phyloP scores from a whole-genome alignment of 2,113 vertebrate genomes.

The Delphinapterus leucas region DNA sequence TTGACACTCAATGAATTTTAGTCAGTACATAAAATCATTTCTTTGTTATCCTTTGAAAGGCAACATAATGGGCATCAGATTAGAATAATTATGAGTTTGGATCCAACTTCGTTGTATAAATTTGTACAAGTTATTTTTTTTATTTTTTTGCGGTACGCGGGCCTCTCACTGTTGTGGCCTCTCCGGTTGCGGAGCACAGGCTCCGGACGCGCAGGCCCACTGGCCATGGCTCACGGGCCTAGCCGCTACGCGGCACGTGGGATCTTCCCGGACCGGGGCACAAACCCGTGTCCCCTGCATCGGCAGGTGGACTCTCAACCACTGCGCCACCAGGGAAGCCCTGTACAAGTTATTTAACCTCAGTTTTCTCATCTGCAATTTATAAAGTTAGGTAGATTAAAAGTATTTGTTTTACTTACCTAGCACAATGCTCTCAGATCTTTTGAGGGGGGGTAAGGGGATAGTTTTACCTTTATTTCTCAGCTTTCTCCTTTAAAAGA shows the following conservation, averaged over 20 bases:
- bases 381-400: background rate
- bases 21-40: background rate
- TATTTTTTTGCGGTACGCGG: too few species aligned
- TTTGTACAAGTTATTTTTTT: background rate
- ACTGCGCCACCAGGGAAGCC: too few species aligned
- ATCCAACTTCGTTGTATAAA: background rate
- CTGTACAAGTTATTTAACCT: background rate
- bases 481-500: background rate
- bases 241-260: too few species aligned
- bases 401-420: background rate
- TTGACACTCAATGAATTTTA: background rate
- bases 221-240: too few species aligned
- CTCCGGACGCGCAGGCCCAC: too few species aligned
- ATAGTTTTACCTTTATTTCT: background rate
- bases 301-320: too few species aligned
- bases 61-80: background rate
- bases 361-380: background rate
- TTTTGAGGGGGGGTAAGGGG: background rate
- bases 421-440: background rate
- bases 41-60: background rate
- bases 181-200: too few species aligned
- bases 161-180: too few species aligned
- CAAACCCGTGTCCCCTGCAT: too few species aligned
- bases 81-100: background rate
- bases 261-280: too few species aligned